Evolutionary conservation across 2,888 invertebrate species (phyloP).

Genomic region (Prosopocoilus inquinatus): DNA sequence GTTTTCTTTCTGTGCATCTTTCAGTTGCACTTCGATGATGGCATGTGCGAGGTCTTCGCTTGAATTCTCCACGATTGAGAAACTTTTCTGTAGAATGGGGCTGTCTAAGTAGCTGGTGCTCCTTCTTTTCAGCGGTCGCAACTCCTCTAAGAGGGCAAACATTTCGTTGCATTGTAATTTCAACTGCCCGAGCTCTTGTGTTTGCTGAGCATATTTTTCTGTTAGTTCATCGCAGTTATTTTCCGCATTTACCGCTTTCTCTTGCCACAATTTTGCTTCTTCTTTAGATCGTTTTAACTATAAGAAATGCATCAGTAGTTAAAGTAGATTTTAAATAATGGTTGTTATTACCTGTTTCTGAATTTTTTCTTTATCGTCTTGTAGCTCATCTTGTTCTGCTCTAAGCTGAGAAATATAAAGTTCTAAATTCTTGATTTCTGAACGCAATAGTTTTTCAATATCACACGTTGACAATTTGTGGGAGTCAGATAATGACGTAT

Average conservation of each 20-base stretch:
- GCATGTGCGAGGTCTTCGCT: slow-evolving; percentile 45
- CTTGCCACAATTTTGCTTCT: slow-evolving; percentile 39
- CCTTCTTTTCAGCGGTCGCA: slow-evolving; percentile 27
- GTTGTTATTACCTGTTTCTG: slow-evolving; percentile 43
- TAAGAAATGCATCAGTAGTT: slow-evolving; percentile 29
- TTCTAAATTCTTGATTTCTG: slow-evolving; percentile 57
- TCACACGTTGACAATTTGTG: slow-evolving; percentile 32
- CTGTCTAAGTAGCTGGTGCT: slow-evolving; percentile 35
- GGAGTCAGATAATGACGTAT: slow-evolving; percentile 38
- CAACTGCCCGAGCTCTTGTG: slow-evolving; percentile 35
- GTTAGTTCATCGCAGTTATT: slow-evolving; percentile 33
- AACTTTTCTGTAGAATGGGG: slow-evolving; percentile 22
- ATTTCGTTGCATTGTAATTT: slow-evolving; percentile 41
- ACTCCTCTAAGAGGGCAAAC: slow-evolving; percentile 52
- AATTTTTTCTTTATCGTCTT: slow-evolving; percentile 54
- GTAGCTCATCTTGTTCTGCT: slow-evolving; percentile 54
- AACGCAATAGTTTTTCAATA: slow-evolving; percentile 35
- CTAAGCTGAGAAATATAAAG: slow-evolving; percentile 54
- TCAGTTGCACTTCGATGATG: slow-evolving; percentile 49
- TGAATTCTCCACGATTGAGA: slow-evolving; percentile 6
- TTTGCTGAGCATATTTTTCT: slow-evolving; percentile 37
- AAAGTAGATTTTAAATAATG: background rate
- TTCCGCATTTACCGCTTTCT: slow-evolving; percentile 39
- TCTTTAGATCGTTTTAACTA: slow-evolving; percentile 48
- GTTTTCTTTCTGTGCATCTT: slow-evolving; percentile 42